A percentile compares a stretch with the other conserved stretches of the same genome.
Conservation (phyloP, 2,797 vertebrate genomes). For the Xenopus petersii region DNA sequence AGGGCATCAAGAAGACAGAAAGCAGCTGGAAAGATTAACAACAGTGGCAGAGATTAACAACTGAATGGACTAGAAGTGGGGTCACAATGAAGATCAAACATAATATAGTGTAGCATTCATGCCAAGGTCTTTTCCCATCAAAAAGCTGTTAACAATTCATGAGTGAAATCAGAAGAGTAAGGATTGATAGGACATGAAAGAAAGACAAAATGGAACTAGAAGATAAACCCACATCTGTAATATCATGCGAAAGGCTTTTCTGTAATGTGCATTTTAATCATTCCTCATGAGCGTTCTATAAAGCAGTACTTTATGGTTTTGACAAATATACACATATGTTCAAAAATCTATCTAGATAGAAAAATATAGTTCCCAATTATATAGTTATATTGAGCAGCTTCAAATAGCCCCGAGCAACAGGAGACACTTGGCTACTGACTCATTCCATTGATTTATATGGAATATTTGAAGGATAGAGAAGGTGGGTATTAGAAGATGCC, state of each 20-base stretch:
- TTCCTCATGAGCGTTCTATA: conserved; percentile 34
- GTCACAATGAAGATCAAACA: conserved; percentile 48
- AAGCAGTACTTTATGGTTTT: conserved; percentile 33
- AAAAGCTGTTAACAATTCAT: conserved; percentile 55
- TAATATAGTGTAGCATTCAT: conserved; percentile 30
- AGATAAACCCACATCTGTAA: conserved; percentile 41
- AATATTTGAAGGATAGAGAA: neutral
- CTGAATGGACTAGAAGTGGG: conserved; percentile 39
- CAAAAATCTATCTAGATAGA: conserved; percentile 31
- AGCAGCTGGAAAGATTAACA: conserved; percentile 49
- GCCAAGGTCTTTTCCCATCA: conserved; percentile 53
- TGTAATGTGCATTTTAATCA: conserved; percentile 37
- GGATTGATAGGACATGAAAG: conserved; percentile 52
- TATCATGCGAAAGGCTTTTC: conserved; percentile 19
- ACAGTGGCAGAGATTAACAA: conserved; percentile 27
- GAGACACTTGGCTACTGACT: conserved; percentile 20
- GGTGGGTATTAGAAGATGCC: too few species aligned
- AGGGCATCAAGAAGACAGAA: conserved; percentile 48
- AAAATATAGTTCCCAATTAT: conserved; percentile 20
- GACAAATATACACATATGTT: conserved; percentile 27
- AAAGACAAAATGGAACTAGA: conserved; percentile 47
- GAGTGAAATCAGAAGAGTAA: conserved; percentile 51
- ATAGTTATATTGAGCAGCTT: conserved; percentile 17
- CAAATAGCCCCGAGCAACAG: conserved; percentile 15
- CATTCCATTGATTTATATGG: conserved; percentile 9